Base-by-base conservation (phyloP, 2,888 invertebrate genomes). In the Crematogaster levior region DNA sequence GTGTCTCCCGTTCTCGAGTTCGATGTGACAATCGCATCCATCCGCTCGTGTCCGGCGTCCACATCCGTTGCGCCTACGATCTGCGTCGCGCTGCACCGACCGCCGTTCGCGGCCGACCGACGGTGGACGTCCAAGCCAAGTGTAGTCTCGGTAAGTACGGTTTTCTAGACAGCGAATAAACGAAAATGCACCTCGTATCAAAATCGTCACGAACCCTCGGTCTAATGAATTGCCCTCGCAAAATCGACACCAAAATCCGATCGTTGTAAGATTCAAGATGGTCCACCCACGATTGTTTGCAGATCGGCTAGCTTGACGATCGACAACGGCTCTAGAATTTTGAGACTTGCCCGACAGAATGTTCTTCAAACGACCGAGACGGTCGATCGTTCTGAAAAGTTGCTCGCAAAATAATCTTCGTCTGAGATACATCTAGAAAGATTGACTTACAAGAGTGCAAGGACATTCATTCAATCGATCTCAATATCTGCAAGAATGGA, bases 401-500 rank as follows among this genome's bases (percentile, higher is more conserved):
- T 15, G 0, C 1, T 10, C 21, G 10, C 61, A 43, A 61, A 30
- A 18, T 61, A 15, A 61, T 46, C 4, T 27, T 10, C 3, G 43
- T 3, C 1, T 34, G 2, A 61, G 21, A 12, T 24, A 30, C 30
- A 1, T 34, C 21, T 74, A 46, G 10, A 60, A 2, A 34, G 4
- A 27, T 15, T 2, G 37, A 72, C 3, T 21, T 1, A 10, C n/a
- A 1, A 0, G 48, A 24, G n/a, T 21, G 4, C 15, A 2, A n/a
- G 15, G 30, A 21, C n/a, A 0, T 21, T 18, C 30, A 1, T 6
- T 46, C 7, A 2, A 34, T 63, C n/a, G 5, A 9, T 63, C 0
- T 15, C 27, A 27, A 37, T 24, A 43, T 30, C n/a, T 27, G 24
- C 51, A 51, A 90, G 72, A 37, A 93, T 93, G 93, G 89, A 92